Base-by-base conservation (phyloP, 2,113 vertebrate species). In the Pedetes capensis region DNA sequence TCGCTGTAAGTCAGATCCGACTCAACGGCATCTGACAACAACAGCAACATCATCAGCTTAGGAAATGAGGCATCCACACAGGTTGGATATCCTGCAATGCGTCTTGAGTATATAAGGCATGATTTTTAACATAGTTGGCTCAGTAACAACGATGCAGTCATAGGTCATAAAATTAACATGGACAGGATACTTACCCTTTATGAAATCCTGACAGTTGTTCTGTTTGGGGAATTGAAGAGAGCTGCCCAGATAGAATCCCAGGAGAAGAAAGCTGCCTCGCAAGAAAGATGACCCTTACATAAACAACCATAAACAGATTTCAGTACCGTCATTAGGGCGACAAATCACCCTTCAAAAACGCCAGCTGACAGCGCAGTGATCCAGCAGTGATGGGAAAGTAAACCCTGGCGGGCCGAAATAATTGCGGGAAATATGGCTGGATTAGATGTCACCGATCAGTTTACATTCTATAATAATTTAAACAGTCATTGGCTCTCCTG, bases 281-380 rank as follows among this genome's bases (percentile, higher is more conserved):
- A 82, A 95, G 95, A 96, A 96, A 94, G 95, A 96, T 94, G 92
- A 95, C 51, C 93, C 94, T 74, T 90, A 93, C 68, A 93, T 92
- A 95, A 96, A 96, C 97, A 95, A 93, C 94, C 94, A 96, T 91
- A 96, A 96, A 96, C 96, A 97, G 86, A 95, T 92, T 91, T 96
- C 72, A 47, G 87, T 82, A 86, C 94, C 97, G 85, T 96, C 96
- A 89, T 95, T 87, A 96, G 81, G 75, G 57, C 85, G 47, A 92
- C 91, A 96, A 97, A 97, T 97, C 92, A 90, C 85, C 92, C 96
- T 95, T 90, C 97, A 89, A 95, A 94, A 96, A 88, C 22, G 6
- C 94, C 96, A 91, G 96, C 96, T 97, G 97, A 97, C 96, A 96
- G 94, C 88, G 90, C 87, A 53, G 72, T 55, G 95, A 94, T 66